phyloP scores from a whole-genome alignment of 2,113 vertebrate genomes.

The Spermophilus dauricus region DNA sequence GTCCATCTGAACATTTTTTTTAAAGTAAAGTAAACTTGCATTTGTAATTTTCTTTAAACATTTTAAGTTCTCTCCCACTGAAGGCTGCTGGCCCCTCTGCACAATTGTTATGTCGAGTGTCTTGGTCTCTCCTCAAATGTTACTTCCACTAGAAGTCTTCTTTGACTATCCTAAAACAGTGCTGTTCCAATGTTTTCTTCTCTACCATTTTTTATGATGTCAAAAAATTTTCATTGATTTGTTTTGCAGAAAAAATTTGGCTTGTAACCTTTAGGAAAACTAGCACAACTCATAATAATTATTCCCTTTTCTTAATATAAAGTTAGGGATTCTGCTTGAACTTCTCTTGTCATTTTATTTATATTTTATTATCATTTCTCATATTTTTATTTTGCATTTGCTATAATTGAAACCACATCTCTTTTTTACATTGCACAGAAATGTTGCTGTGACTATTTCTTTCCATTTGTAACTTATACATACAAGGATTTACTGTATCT shows the following conservation, averaged over 20 bases:
- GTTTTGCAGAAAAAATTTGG: neutral
- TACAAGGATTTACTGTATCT: slow-evolving; percentile 49
- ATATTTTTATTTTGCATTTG: neutral
- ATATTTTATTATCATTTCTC: slow-evolving; percentile 39
- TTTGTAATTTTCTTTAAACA: slow-evolving; percentile 33
- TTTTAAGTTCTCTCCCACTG: neutral
- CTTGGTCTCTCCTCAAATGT: slow-evolving; percentile 13
- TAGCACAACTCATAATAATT: neutral
- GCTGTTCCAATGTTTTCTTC: neutral
- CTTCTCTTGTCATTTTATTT: slow-evolving; percentile 8
- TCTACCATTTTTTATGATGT: neutral
- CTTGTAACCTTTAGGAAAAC: slow-evolving; percentile 25
- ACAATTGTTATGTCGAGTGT: neutral
- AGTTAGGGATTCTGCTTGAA: neutral
- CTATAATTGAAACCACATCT: slow-evolving; percentile 51
- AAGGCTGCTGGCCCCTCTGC: neutral
- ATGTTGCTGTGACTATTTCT: neutral
- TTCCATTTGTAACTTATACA: slow-evolving; percentile 54
- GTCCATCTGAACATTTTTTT: neutral
- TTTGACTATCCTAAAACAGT: neutral
- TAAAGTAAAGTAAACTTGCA: neutral
- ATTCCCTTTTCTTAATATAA: neutral
- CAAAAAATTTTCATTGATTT: neutral
- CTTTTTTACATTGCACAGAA: neutral
- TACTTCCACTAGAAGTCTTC: neutral